A percentile compares a stretch with the other conserved stretches of the same genome.
phyloP scores from a whole-genome alignment of 1,140 invertebrate genomes.

The Augochlora pura region DNA sequence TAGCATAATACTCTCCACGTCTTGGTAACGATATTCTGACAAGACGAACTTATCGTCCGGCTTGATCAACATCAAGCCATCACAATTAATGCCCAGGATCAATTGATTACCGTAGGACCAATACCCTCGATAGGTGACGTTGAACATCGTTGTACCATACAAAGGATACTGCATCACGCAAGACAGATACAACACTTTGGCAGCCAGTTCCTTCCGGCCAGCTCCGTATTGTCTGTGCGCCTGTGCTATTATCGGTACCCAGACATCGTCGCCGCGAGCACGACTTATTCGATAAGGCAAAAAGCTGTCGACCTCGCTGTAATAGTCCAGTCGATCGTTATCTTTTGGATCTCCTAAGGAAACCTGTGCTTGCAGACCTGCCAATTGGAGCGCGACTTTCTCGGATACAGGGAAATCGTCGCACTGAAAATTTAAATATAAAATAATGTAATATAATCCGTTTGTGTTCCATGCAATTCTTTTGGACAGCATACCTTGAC shows the following conservation, averaged over 20 bases:
- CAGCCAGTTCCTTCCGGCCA: conserved; percentile 93
- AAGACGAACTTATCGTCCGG: conserved; percentile 94
- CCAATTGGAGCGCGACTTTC: conserved; percentile 95
- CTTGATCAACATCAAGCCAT: conserved; percentile 93
- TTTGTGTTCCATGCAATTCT: neutral
- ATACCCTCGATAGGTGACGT: conserved; percentile 94
- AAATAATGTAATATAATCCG: no score
- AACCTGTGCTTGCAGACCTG: conserved; percentile 96
- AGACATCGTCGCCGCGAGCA: conserved; percentile 88
- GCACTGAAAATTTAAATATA: conserved; percentile 81
- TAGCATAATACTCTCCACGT: conserved; percentile 94
- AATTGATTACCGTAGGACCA: conserved; percentile 90
- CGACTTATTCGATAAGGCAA: conserved; percentile 89
- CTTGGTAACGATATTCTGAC: conserved; percentile 92
- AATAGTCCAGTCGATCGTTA: conserved; percentile 86
- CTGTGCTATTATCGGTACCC: conserved; percentile 92
- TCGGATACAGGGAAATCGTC: conserved; percentile 97
- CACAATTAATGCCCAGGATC: conserved; percentile 93
- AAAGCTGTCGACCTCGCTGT: conserved; percentile 90
- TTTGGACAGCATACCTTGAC: conserved; percentile 88
- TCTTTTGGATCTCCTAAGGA: conserved; percentile 92
- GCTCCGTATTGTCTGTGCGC: conserved; percentile 94
- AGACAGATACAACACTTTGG: conserved; percentile 95
- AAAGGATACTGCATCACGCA: conserved; percentile 98
- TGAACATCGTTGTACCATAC: conserved; percentile 96